Base-by-base conservation (phyloP, 2,797 vertebrate genomes). In the Poecilia velifera region DNA sequence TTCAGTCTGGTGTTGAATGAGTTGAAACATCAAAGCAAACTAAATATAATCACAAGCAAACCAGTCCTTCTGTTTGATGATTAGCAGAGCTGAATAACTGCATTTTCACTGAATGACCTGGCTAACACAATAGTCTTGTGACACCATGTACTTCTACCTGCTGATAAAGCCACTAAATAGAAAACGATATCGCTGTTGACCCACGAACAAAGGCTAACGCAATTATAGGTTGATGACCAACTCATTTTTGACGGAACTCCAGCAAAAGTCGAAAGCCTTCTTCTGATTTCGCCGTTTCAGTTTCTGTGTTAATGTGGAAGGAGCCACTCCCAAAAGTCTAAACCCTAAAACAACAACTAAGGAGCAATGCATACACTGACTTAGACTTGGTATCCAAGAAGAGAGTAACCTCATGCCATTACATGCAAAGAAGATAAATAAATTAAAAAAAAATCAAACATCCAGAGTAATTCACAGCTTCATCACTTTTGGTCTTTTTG, bases 21-120 rank as follows among this genome's bases (percentile, higher is more conserved):
- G 66, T 78, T 72, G 2, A 59, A 57, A 43, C 53, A 84, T 84
- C 73, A 82, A 76, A 74, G 36, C 4, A 25, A 57, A 25, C 10
- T 49, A 36, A 62, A 84, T 36, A 73, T 3, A 51, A 46, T 22
- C 47, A 57, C 1, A 72, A 53, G 59, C 47, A 45, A 46, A 57
- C 73, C 36, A n/a, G 73, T 43, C 13, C 20, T 18, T n/a, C 36
- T 43, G 51, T 57, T 57, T 43, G 51, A 57, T 74, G 25, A 22
- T 16, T 43, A 46, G 73, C 74, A 51, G 53, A 39, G 22, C 62
- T 81, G 59, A 83, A 72, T 75, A 64, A 49, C 53, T 43, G 31
- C 20, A 51, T 49, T 36, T 76, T 45, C 18, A 53, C 34, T 28
- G 68, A 20, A 14, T 70, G 20, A 4, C 72, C 55, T 73, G 6